Evolutionary conservation across 2,797 vertebrate species (phyloP).

Genomic region (Pseudochirops corinnae): DNA sequence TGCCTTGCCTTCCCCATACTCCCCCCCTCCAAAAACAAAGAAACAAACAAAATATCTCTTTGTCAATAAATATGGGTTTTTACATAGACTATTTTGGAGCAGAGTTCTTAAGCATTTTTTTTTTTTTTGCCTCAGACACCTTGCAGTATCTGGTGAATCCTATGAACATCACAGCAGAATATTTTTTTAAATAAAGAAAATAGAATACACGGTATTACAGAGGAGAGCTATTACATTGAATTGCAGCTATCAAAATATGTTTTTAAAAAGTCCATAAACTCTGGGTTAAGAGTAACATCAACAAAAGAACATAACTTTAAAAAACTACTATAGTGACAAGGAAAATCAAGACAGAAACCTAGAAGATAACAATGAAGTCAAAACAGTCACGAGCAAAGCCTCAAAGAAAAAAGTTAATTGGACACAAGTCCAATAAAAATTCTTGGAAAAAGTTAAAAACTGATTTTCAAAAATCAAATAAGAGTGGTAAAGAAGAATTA

Average conservation of each 20-base stretch:
- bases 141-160: background rate
- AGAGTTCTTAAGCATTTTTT: background rate
- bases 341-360: background rate
- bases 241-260: background rate
- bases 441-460: background rate
- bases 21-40: too few relatives aligned
- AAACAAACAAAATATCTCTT: too few relatives aligned
- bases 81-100: background rate
- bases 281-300: conserved; percentile 15
- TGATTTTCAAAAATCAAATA: background rate
- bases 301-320: background rate
- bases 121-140: background rate
- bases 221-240: background rate
- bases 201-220: background rate
- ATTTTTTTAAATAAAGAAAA: background rate
- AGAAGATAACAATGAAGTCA: background rate
- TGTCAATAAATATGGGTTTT: too few relatives aligned
- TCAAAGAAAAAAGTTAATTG: background rate
- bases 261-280: background rate
- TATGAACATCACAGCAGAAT: background rate
- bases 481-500: background rate
- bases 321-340: background rate
- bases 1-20: too few relatives aligned
- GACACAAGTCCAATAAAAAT: background rate
- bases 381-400: background rate